These are phyloP conservation scores for Tiphia femorata DNA, from an alignment of 2,888 invertebrate genomes.

Conservation along the genomic window DNA sequence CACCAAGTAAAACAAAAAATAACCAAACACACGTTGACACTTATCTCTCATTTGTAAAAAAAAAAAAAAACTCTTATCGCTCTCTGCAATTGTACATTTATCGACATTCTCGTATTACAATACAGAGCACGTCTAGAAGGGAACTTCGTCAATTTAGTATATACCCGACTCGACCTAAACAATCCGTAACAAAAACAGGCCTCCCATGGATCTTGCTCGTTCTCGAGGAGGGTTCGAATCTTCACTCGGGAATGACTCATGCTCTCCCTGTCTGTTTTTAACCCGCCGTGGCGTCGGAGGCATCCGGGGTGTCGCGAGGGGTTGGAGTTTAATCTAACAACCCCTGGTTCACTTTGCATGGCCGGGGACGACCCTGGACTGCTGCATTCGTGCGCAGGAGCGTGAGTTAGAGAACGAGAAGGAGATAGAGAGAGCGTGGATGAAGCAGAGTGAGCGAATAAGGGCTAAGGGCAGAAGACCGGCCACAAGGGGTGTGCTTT, in stretches of 20 bases:
- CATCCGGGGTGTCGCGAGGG: conserved; percentile 62
- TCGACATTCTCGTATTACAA: too few species aligned
- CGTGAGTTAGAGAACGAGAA: conserved; percentile 9
- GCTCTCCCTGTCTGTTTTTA: conserved; percentile 63
- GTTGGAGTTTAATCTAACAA: conserved; percentile 67
- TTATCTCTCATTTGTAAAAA: not conserved
- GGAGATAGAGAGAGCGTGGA: not conserved
- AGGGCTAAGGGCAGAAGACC: conserved; percentile 23
- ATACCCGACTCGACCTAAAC: too few species aligned
- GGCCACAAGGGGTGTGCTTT: conserved; percentile 59
- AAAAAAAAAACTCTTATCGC: too few species aligned
- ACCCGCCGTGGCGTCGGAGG: conserved; percentile 58
- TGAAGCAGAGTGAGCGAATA: not conserved
- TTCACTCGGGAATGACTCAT: conserved; percentile 59
- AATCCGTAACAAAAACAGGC: too few species aligned
- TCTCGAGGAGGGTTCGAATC: conserved; percentile 40
- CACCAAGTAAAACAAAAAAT: not conserved
- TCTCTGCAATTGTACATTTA: too few species aligned
- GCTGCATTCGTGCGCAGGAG: too few species aligned
- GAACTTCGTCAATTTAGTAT: too few species aligned
- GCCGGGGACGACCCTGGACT: conserved; percentile 50
- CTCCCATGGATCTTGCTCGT: conserved; percentile 34
- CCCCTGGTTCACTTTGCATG: conserved; percentile 64
- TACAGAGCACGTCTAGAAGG: too few species aligned
- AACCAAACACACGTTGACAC: not conserved